Percentiles rank a stretch among this genome's conserved stretches.
Conservation (phyloP, 2,888 invertebrate species). For the Eutolmus rufibarbis region DNA sequence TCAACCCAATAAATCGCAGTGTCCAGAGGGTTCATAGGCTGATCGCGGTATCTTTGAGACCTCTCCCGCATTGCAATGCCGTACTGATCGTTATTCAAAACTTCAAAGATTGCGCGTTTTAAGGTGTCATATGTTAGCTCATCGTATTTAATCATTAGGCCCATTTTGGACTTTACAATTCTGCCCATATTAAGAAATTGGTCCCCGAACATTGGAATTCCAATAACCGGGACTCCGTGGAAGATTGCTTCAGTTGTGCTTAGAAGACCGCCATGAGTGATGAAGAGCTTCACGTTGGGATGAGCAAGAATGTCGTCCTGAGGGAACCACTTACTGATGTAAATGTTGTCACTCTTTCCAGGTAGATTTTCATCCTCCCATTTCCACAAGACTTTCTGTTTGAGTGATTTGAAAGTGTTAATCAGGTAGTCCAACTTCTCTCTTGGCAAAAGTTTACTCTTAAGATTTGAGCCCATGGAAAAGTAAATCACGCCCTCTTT, state of each 20-base stretch:
- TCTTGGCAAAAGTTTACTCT: slow-evolving; percentile 53
- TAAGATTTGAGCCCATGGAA: slow-evolving; percentile 63
- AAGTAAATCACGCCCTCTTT: slow-evolving; percentile 64
- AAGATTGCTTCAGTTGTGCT: slow-evolving; percentile 63
- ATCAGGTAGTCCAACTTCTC: slow-evolving; percentile 19
- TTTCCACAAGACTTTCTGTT: slow-evolving; percentile 63
- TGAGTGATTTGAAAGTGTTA: slow-evolving; percentile 49
- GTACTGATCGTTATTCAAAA: slow-evolving; percentile 52
- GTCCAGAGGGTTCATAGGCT: slow-evolving; percentile 55
- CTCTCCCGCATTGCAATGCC: slow-evolving; percentile 48
- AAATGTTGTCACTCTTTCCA: slow-evolving; percentile 52
- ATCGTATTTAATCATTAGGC: slow-evolving; percentile 56
- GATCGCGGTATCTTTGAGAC: slow-evolving; percentile 56
- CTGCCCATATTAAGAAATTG: slow-evolving; percentile 62
- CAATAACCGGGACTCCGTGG: slow-evolving; percentile 62
- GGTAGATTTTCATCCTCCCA: slow-evolving; percentile 58
- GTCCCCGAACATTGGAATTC: slow-evolving; percentile 60
- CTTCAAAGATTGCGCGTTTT: slow-evolving; percentile 48
- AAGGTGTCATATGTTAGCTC: slow-evolving; percentile 57
- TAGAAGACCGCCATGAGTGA: slow-evolving; percentile 67
- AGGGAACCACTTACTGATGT: slow-evolving; percentile 59
- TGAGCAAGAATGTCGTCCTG: slow-evolving; percentile 62
- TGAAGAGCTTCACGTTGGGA: slow-evolving; percentile 63
- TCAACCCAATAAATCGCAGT: slow-evolving; percentile 60
- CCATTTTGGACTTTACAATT: slow-evolving; percentile 62